Base-by-base conservation (phyloP, 1,140 invertebrate genomes). In the Apolygus lucorum region DNA sequence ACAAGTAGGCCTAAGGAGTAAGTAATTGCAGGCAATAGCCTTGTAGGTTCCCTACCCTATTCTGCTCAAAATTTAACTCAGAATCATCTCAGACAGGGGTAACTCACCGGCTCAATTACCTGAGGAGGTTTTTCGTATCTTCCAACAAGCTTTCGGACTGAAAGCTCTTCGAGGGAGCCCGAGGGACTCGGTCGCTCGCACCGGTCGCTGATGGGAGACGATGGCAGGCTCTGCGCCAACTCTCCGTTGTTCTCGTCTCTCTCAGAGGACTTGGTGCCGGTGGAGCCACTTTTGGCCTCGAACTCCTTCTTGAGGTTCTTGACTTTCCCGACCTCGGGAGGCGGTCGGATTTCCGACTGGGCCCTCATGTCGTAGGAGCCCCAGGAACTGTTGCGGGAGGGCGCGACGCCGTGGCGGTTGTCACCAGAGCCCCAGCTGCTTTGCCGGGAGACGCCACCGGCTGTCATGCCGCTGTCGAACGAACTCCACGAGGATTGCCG, bases 221-320 rank as follows among this genome's bases (percentile, higher is more conserved):
- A 83, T 1, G 85, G 85, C 52, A 86, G 73, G 78, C 84, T 85
- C 14, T 73, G 76, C 64, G 11, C 65, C 34, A 49, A 49, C 8
- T 49, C 34, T 8, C 34, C 17, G 34, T 49, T 8, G 34, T 49
- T 49, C 68, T 68, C 72, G 24, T 64, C 70, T 13, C 29, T 59
- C 13, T 59, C 63, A 13, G 54, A 65, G 34, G 42, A 27, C 1
- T 67, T n/a, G 17, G 68, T 70, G 14, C 63, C 70, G 13, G 22
- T 29, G 11, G 17, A 62, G 28, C 68, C 52, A 29, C 70, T 74
- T 75, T 91, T 91, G 8, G 90, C 89, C 80, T 93, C 90, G 77
- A 93, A 91, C 76, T 91, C 90, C 77, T 89, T 89, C 78, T 91
- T 92, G 68, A 91, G 83, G 80, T 88, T 90, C 82, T 87, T 87